A percentile compares a stretch with the other conserved stretches of the same genome.
phyloP scores from a whole-genome alignment of 2,797 vertebrate species.

The Hippopotamyrus pictus region DNA sequence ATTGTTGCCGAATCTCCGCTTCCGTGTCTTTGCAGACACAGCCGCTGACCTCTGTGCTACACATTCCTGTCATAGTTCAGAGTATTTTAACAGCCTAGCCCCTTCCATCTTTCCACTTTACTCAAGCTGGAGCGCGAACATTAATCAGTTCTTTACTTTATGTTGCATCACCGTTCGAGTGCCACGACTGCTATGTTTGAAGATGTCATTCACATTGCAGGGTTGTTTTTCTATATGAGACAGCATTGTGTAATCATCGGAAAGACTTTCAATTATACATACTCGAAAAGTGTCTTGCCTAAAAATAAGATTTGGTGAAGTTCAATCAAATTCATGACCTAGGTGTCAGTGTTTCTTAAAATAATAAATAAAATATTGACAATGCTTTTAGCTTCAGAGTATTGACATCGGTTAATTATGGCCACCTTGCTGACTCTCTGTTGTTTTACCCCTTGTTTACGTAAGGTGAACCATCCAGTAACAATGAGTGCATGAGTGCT shows the following conservation, averaged over 20 bases:
- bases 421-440: not conserved
- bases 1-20: not conserved
- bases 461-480: not conserved
- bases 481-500: not conserved
- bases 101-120: constrained; percentile 34
- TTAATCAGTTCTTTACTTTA: constrained; percentile 5
- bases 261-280: not conserved
- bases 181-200: not conserved
- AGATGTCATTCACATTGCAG: not conserved
- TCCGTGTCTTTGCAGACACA: not conserved
- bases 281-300: not conserved
- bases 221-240: not conserved
- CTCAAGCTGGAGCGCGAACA: constrained; percentile 47
- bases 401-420: not conserved
- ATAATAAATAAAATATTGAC: not conserved
- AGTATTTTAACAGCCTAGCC: constrained; percentile 44
- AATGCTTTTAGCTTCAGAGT: not conserved
- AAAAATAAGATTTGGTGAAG: not conserved
- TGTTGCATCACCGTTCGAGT: not conserved
- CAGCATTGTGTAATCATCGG: not conserved
- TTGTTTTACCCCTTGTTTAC: not conserved
- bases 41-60: constrained; percentile 39
- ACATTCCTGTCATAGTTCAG: constrained; percentile 61
- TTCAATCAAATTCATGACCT: not conserved
- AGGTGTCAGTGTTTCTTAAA: not conserved